Evolutionary conservation across 2,113 vertebrate genomes (phyloP).

Genomic region (Bos javanicus): DNA sequence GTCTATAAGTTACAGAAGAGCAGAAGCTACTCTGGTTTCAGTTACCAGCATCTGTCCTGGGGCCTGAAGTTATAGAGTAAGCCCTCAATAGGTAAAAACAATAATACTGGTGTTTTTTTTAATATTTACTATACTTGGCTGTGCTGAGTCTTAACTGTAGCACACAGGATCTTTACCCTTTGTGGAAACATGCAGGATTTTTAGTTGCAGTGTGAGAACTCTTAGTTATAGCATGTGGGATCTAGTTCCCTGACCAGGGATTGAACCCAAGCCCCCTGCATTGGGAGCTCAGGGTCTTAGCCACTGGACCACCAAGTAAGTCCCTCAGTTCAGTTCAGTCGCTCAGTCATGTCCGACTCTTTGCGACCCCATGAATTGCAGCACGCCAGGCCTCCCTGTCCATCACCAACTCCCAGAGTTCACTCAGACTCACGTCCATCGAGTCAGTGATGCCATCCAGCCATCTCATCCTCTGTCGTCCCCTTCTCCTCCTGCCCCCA

Average conservation of each 20-base stretch:
- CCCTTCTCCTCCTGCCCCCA: too few species aligned
- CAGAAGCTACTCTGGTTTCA: not conserved
- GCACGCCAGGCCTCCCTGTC: too few species aligned
- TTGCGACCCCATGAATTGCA: fast-evolving
- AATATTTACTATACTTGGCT: not conserved
- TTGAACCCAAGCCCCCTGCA: not conserved
- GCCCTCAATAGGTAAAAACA: not conserved
- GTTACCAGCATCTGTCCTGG: not conserved
- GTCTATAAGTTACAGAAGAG: not conserved
- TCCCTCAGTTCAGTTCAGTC: too few species aligned
- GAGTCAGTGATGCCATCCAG: too few species aligned
- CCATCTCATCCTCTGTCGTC: too few species aligned
- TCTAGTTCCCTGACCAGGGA: not conserved
- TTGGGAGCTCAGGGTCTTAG: not conserved
- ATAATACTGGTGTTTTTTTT: not conserved
- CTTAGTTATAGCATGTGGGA: not conserved
- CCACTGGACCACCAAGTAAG: not conserved
- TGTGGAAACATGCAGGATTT: not conserved
- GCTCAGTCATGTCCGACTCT: too few species aligned
- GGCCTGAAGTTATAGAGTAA: not conserved
- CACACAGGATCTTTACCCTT: not conserved
- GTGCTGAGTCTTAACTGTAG: not conserved
- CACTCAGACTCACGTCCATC: too few species aligned
- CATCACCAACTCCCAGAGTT: too few species aligned
- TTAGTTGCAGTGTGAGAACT: not conserved